Evolutionary conservation across 2,888 invertebrate genomes (phyloP), one percentile per base, ranked within the genome.

Genomic region (Cyrtodaria siliqua): DNA sequence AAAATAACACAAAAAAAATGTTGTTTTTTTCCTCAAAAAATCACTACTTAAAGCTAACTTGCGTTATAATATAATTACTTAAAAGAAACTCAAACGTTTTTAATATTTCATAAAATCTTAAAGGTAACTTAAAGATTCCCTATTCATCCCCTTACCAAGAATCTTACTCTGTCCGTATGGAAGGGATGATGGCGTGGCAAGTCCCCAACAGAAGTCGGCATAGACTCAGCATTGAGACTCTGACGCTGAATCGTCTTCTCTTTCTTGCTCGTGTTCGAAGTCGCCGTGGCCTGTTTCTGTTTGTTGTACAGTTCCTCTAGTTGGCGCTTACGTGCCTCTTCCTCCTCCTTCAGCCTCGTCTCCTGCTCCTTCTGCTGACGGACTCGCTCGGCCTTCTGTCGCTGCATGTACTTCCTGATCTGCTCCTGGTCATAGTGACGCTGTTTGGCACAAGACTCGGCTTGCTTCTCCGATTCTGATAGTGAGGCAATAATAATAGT

Each of bases 351-450:
- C 64, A 89, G 82, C 49, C 87, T 85, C 47, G 83, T 80, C 56
- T 93, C 92, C 52, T 94, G 93, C 63, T 91, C 89, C 74, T 92
- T 91, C 67, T 91, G 84, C 71, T 92, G 90, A 61, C 92, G 91
- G 49, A 92, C 89, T 12, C 95, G 90, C 83, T 94, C 94, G 67
- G 94, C 93, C 83, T 93, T 94, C 88, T 95, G 95, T 81, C 94
- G 94, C 79, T 93, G 93, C 82, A 95, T 95, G 87, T 93, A 95
- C 77, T 94, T 93, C 3, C 94, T 91, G 0, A 95, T 94, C 80
- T 94, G 93, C 61, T 94, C 93, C 0, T 93, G 92, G 90, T 94
- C 93, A 85, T 95, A 95, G 67, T 97, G 97, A 85, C 97, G 83
- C 53, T 89, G 87, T 70, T 91, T 91, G 53, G 88, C 86, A 61